phyloP scores from a whole-genome alignment of 2,113 vertebrate species.

The Puffinus mauretanicus region DNA sequence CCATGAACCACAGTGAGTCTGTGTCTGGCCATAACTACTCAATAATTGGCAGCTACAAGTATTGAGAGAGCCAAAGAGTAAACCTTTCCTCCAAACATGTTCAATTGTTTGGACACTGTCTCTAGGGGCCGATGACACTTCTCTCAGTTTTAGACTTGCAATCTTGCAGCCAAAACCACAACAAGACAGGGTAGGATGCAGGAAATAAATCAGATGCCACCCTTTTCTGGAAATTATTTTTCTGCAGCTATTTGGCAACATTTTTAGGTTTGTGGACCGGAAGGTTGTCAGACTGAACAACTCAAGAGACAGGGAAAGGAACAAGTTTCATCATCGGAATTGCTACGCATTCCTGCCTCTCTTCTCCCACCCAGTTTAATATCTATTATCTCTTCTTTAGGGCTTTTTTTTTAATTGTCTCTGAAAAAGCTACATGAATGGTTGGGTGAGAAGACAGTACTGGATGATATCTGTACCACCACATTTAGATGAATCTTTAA shows the following conservation, averaged over 20 bases:
- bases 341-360: neutral
- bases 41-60: conserved; percentile 29
- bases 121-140: conserved; percentile 23
- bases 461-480: neutral
- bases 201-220: conserved; percentile 62
- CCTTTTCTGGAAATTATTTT: conserved; percentile 60
- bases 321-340: neutral
- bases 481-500: neutral
- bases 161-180: conserved; percentile 51
- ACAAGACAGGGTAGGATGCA: conserved; percentile 28
- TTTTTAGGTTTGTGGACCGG: conserved; percentile 14
- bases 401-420: neutral
- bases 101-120: conserved; percentile 41
- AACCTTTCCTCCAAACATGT: conserved; percentile 32
- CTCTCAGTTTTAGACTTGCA: conserved; percentile 24
- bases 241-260: conserved; percentile 36
- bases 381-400: neutral
- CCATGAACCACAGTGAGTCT: conserved; percentile 19
- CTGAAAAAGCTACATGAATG: neutral
- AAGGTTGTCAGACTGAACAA: conserved; percentile 44
- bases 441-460: neutral
- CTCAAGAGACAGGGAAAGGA: neutral
- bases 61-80: conserved; percentile 40
- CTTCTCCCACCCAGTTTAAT: neutral
- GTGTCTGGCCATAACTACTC: conserved; percentile 21